A percentile compares a stretch with the other conserved stretches of the same genome.
Evolutionary conservation across 2,888 invertebrate species (phyloP).

Genomic region (Stenurella melanura): DNA sequence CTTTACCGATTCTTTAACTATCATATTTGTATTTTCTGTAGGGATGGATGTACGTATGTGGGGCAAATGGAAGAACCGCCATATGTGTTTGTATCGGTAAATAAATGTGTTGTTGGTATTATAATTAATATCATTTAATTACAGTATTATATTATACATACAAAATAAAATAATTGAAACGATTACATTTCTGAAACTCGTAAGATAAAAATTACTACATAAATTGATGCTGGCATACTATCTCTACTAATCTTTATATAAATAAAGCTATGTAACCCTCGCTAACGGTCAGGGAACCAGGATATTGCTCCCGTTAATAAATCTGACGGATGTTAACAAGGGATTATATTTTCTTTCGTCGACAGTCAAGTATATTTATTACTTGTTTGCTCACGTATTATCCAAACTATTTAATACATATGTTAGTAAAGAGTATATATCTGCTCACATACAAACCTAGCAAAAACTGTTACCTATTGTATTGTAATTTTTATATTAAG

Average conservation of each 20-base stretch:
- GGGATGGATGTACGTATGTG: no score
- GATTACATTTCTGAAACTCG: no score
- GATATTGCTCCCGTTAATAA: slow-evolving; percentile 14
- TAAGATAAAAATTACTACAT: background rate
- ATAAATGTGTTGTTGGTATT: no score
- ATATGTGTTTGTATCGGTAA: no score
- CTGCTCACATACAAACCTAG: background rate
- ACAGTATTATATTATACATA: no score
- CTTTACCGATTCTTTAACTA: no score
- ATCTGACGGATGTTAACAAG: slow-evolving; percentile 39
- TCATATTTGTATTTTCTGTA: no score
- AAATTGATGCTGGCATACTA: background rate
- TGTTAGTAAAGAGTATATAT: slow-evolving; percentile 6
- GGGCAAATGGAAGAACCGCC: no score
- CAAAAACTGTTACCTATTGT: background rate
- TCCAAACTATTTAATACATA: slow-evolving; percentile 20
- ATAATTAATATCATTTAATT: no score
- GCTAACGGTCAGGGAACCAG: slow-evolving; percentile 21
- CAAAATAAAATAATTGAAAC: background rate
- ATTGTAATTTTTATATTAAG: background rate
- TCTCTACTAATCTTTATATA: slow-evolving; percentile 28
- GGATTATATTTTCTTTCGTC: slow-evolving; percentile 36
- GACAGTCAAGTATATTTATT: slow-evolving; percentile 41
- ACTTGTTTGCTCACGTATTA: slow-evolving; percentile 35
- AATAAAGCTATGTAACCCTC: slow-evolving; percentile 31